phyloP scores from a whole-genome alignment of 2,888 invertebrate genomes.

The Stegana nigrithorax region DNA sequence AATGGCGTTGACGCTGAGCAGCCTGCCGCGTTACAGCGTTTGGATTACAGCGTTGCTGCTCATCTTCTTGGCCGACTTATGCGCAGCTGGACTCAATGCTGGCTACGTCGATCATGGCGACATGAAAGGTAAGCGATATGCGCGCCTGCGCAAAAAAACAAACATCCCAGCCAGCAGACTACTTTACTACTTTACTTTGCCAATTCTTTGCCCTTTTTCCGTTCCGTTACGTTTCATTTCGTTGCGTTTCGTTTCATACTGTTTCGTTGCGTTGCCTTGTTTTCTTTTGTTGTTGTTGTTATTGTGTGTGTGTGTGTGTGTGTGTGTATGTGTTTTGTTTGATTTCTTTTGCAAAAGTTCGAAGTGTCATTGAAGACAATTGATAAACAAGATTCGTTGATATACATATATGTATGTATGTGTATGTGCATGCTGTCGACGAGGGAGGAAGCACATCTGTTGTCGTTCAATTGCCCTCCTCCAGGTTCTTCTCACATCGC shows the following conservation, averaged over 20 bases:
- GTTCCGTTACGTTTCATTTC: slow-evolving; percentile 3
- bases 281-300: background rate
- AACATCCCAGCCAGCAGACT: slow-evolving; percentile 24
- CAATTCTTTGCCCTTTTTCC: slow-evolving; percentile 30
- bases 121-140: slow-evolving; percentile 65
- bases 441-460: slow-evolving; percentile 51
- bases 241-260: background rate
- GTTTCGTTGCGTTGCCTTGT: background rate
- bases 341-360: too few species aligned
- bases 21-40: background rate
- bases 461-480: slow-evolving; percentile 24
- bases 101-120: slow-evolving; percentile 67
- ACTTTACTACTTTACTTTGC: slow-evolving; percentile 17
- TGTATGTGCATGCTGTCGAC: too few species aligned
- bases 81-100: slow-evolving; percentile 50
- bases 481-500: slow-evolving; percentile 23
- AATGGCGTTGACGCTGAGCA: too few species aligned
- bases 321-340: too few species aligned
- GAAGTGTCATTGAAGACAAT: too few species aligned
- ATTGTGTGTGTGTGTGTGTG: background rate
- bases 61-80: slow-evolving; percentile 33
- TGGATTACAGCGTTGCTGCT: slow-evolving; percentile 37
- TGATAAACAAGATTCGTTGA: too few species aligned
- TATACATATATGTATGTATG: too few species aligned
- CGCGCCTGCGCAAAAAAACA: too few species aligned